Conservation (phyloP, 2,888 invertebrate species). For the Aphrophora alni region DNA sequence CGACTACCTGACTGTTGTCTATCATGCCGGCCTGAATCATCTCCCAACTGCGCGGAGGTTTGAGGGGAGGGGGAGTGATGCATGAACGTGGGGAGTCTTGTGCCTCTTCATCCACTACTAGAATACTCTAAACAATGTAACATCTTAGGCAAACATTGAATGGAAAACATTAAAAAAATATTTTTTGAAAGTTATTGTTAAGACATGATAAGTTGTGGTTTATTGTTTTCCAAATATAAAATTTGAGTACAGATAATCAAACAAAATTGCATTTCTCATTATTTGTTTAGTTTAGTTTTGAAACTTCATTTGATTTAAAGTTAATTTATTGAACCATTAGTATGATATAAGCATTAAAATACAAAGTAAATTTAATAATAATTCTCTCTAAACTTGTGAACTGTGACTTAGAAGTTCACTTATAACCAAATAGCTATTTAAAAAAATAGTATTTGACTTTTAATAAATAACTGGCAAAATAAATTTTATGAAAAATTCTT, state of each 20-base stretch:
- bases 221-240: neutral
- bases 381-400: no score
- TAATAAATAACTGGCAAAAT: no score
- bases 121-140: conserved; percentile 15
- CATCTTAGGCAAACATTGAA: conserved; percentile 1
- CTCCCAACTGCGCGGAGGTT: conserved; percentile 55
- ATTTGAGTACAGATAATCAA: neutral
- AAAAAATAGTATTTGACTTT: no score
- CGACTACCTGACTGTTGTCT: conserved; percentile 49
- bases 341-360: no score
- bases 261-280: neutral
- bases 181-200: neutral
- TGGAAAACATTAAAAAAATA: neutral
- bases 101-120: conserved; percentile 40
- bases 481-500: no score
- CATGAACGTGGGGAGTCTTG: conserved; percentile 52
- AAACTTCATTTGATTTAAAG: no score
- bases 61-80: conserved; percentile 54
- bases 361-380: no score
- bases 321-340: no score
- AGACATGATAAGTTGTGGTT: neutral
- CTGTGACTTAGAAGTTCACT: no score
- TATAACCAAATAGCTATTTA: no score
- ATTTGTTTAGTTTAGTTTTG: no score
- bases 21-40: conserved; percentile 54